Base-by-base conservation (phyloP, 2,888 invertebrate species). In the Amphipyra berbera region DNA sequence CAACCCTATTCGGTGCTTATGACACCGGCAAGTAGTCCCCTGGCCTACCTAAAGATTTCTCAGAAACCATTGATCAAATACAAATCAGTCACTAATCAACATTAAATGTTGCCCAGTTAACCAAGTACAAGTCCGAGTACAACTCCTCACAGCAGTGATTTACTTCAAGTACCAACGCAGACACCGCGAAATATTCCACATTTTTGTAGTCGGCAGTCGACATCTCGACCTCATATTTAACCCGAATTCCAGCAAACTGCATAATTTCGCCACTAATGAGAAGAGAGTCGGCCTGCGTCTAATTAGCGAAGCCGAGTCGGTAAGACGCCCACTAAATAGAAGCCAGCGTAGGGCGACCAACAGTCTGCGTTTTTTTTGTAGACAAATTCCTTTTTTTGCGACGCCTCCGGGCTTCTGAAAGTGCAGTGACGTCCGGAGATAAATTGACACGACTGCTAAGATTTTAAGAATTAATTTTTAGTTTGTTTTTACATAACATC, bases 191-290 rank as follows among this genome's bases (percentile, higher is more conserved):
- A 82, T 82, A 83, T 84, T 85, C 76, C 72, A 78, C 81, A 85
- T 87, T 90, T 89, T 87, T 87, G 82, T 62, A 79, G 73, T 58
- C 61, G 27, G 81, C 82, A 78, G 83, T 84, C 86, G 83, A 84
- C 82, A 84, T 82, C 88, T 84, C 89, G 89, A 90, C 89, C 88
- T 88, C 87, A 86, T 86, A 91, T 91, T 94, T 93, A 93, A 91
- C 93, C 92, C 90, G 90, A 91, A 92, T 92, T 88, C 90, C 88
- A 81, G 85, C 90, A 93, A 93, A 93, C 92, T 92, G 92, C 92
- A 93, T 94, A 94, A 94, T 93, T 92, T 90, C 89, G 89, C 90
- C 93, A 88, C 94, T 95, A 94, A 95, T 94, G 94, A 94, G 94
- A 90, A 90, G 90, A 88, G 89, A 90, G 87, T 62, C 89, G 90